Conservation (phyloP, 2,888 invertebrate genomes). For the Ophion ellenae region DNA sequence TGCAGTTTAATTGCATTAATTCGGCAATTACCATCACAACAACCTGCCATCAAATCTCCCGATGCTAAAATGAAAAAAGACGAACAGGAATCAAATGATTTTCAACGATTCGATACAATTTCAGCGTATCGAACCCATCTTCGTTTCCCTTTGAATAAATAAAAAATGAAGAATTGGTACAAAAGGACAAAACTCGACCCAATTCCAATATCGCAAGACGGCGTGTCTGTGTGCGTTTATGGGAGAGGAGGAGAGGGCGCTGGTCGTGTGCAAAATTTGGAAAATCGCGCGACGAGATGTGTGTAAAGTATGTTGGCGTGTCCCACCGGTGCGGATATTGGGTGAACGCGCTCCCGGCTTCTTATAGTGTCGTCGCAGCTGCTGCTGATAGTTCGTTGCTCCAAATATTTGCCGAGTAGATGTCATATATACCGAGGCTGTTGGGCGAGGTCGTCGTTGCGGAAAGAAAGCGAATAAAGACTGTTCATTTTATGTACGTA, state of each 20-base stretch:
- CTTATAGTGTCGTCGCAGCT: conserved; percentile 68
- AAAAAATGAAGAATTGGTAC: background rate
- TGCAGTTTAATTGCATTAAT: too few relatives aligned
- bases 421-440: conserved; percentile 21
- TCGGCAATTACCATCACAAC: too few relatives aligned
- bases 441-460: background rate
- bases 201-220: background rate
- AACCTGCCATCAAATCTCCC: too few relatives aligned
- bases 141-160: too few relatives aligned
- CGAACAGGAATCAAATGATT: too few relatives aligned
- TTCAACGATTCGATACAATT: conserved; percentile 25
- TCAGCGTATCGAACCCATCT: background rate
- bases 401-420: conserved; percentile 70
- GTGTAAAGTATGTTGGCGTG: conserved; percentile 27
- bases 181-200: background rate
- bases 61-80: too few relatives aligned
- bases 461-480: background rate
- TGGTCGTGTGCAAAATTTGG: conserved; percentile 22
- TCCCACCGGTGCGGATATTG: conserved; percentile 35
- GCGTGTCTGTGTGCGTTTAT: background rate
- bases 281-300: conserved; percentile 14
- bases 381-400: conserved; percentile 73
- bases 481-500: background rate
- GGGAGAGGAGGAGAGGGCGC: background rate
- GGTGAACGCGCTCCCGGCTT: conserved; percentile 37